These are phyloP conservation scores for Gallinago undulata DNA, from an alignment of 2,113 vertebrate genomes.

Conservation along the genomic window DNA sequence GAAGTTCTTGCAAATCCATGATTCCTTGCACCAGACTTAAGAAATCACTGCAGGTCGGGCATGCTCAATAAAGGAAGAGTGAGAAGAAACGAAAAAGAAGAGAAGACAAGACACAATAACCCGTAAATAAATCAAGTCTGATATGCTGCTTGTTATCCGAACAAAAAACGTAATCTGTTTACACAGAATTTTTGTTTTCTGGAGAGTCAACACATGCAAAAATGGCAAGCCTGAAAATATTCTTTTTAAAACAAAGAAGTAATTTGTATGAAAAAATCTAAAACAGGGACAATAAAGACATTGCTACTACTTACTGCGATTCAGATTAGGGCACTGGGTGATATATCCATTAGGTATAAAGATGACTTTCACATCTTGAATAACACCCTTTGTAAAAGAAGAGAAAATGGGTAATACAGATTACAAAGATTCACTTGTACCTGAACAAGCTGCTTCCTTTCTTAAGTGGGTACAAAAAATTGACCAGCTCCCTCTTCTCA, in stretches of 20 bases:
- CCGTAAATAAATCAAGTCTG: background rate
- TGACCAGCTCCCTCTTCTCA: background rate
- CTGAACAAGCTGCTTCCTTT: background rate
- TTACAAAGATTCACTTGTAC: background rate
- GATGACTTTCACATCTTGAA: constrained; percentile 93
- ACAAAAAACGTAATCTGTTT: constrained; percentile 10
- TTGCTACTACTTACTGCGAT: constrained; percentile 95
- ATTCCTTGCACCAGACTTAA: constrained; percentile 97
- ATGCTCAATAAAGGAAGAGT: constrained; percentile 85
- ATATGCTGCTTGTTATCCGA: background rate
- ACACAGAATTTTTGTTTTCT: background rate
- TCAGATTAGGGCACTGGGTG: constrained; percentile 92
- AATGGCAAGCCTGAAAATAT: background rate
- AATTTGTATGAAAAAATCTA: background rate
- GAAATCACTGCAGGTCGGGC: constrained; percentile 98
- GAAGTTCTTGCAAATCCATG: constrained; percentile 97
- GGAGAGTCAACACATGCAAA: background rate
- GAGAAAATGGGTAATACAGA: constrained; percentile 59
- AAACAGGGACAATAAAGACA: background rate
- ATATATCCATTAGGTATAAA: constrained; percentile 94
- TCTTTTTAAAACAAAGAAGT: background rate
- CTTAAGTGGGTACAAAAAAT: background rate
- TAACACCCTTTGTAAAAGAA: constrained; percentile 83
- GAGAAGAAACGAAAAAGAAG: background rate
- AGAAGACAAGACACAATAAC: constrained; percentile 5